Conservation (phyloP, 2,113 vertebrate genomes). For the Tichodroma muraria region DNA sequence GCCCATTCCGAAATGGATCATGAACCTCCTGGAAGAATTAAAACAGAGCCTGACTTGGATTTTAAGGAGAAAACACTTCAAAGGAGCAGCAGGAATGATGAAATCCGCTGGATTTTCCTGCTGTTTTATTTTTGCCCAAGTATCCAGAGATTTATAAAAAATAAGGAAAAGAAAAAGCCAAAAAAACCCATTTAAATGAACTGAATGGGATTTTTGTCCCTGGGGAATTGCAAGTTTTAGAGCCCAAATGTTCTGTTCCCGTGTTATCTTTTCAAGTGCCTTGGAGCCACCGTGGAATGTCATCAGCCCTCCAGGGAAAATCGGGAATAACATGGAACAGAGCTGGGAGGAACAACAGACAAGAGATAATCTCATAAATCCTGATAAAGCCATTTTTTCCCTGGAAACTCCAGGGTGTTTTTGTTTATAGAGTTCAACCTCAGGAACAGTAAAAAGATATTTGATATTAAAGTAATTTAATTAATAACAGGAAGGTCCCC, state of each 20-base stretch:
- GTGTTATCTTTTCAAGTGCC: not conserved
- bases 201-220: not conserved
- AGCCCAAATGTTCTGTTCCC: not conserved
- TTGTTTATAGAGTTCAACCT: not conserved
- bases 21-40: not conserved
- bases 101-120: not conserved
- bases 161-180: not conserved
- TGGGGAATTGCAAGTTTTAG: not conserved
- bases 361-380: not conserved
- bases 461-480: not conserved
- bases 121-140: rapidly evolving
- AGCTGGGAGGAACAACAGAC: not conserved
- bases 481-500: not conserved
- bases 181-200: not conserved
- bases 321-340: not conserved
- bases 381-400: not conserved
- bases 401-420: not conserved
- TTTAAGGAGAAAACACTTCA: not conserved
- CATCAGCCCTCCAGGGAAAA: not conserved
- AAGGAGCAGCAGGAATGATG: not conserved
- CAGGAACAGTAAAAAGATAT: not conserved
- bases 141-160: not conserved
- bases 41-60: not conserved
- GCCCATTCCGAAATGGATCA: not conserved
- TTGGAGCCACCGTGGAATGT: not conserved